Conservation (phyloP, 2,797 vertebrate genomes). For the Acropternis orthonyx region DNA sequence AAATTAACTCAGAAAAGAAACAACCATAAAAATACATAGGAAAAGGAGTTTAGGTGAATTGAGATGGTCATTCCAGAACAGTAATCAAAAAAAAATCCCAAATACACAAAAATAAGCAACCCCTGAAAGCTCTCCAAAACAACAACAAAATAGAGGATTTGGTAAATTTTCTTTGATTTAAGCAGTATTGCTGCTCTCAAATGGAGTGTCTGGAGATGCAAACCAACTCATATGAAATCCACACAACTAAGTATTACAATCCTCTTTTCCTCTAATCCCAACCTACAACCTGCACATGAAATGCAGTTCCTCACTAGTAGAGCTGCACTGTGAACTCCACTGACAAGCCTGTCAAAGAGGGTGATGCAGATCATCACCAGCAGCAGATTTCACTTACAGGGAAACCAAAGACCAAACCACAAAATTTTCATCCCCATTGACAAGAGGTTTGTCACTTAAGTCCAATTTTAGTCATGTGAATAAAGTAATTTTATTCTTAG, state of each 20-base stretch:
- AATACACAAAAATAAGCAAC: background rate
- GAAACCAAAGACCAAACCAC: background rate
- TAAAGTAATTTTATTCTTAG: background rate
- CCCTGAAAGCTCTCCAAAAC: background rate
- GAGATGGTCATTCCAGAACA: background rate
- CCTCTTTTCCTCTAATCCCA: background rate
- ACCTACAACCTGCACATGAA: background rate
- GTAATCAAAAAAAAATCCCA: background rate
- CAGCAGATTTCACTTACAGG: background rate
- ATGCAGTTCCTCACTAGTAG: fast-evolving
- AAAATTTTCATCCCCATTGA: background rate
- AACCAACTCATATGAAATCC: background rate
- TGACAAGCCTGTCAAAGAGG: fast-evolving
- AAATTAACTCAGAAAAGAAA: conserved; percentile 11
- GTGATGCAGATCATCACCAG: fast-evolving
- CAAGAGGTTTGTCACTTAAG: background rate
- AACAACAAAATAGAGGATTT: background rate
- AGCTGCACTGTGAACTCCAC: background rate
- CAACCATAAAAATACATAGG: background rate
- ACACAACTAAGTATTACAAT: fast-evolving
- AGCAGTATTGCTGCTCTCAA: background rate
- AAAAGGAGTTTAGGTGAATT: background rate
- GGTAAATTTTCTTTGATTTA: background rate
- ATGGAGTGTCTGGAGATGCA: background rate
- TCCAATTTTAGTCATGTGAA: fast-evolving